Percentiles rank a stretch among this genome's conserved stretches.
phyloP scores from a whole-genome alignment of 2,888 invertebrate species.

The Pyralis farinalis region DNA sequence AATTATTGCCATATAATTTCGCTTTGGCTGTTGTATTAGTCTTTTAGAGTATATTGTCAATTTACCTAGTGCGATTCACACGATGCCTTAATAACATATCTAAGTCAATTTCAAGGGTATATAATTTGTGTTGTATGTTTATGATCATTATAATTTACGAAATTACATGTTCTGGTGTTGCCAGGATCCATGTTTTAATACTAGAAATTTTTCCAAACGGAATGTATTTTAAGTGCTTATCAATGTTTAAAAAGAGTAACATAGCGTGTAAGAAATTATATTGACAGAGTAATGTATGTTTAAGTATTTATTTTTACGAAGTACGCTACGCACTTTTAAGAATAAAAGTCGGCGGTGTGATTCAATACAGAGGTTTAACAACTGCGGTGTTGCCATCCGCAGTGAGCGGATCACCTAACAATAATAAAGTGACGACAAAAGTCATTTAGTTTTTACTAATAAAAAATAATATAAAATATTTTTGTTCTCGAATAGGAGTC shows the following conservation, averaged over 20 bases:
- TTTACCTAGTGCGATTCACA: constrained; percentile 78
- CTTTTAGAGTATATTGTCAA: constrained; percentile 61
- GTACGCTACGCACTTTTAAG: constrained; percentile 43
- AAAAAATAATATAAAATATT: constrained; percentile 62
- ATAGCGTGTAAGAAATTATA: constrained; percentile 62
- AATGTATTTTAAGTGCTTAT: constrained; percentile 57
- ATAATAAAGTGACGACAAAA: constrained; percentile 44
- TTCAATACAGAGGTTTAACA: constrained; percentile 42
- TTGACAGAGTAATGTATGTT: constrained; percentile 66
- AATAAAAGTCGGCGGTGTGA: constrained; percentile 46
- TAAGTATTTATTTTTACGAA: constrained; percentile 75
- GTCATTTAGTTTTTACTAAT: constrained; percentile 73
- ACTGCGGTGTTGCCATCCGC: constrained; percentile 52
- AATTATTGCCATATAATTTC: constrained; percentile 63
- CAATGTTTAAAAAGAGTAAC: constrained; percentile 56
- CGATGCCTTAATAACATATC: constrained; percentile 81
- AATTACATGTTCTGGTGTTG: constrained; percentile 35
- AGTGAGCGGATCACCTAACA: constrained; percentile 62
- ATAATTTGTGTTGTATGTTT: constrained; percentile 52
- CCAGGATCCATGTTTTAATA: constrained; percentile 46
- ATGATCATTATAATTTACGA: constrained; percentile 17
- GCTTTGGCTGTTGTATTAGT: constrained; percentile 79
- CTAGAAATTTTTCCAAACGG: constrained; percentile 33
- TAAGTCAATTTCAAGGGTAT: constrained; percentile 76
- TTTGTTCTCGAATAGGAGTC: constrained; percentile 71